Conservation (phyloP, 23 tunicate species). For the Botrylloides violaceus region DNA sequence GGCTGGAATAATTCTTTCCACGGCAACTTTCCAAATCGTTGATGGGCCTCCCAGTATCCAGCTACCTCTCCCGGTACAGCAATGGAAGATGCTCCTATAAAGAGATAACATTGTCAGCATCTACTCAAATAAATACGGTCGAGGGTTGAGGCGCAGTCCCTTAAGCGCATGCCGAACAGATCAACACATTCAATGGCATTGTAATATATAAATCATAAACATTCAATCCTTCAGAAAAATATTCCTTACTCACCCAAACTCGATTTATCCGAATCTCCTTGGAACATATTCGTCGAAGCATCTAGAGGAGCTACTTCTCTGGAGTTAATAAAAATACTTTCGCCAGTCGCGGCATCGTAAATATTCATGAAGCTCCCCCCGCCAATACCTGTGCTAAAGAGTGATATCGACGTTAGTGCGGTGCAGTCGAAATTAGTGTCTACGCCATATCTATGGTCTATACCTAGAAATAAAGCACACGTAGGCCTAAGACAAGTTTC, state of each 20-base stretch:
- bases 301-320: slow-evolving; percentile 79
- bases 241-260: slow-evolving; percentile 27
- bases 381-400: slow-evolving; percentile 83
- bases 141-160: too few species aligned
- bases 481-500: too few species aligned
- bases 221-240: too few species aligned
- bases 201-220: too few species aligned
- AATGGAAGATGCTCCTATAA: slow-evolving; percentile 59
- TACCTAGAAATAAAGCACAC: too few species aligned
- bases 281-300: slow-evolving; percentile 60
- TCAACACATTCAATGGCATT: too few species aligned
- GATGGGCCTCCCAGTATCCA: slow-evolving; percentile 87
- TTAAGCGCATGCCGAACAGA: too few species aligned
- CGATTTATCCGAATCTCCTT: slow-evolving; percentile 30
- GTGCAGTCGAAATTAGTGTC: too few species aligned
- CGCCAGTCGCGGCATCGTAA: slow-evolving; percentile 64
- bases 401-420: too few species aligned
- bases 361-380: slow-evolving; percentile 84
- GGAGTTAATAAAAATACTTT: slow-evolving; percentile 59
- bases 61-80: slow-evolving; percentile 86
- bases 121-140: too few species aligned
- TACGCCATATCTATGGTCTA: too few species aligned
- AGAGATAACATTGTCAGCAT: too few species aligned
- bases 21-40: slow-evolving; percentile 69
- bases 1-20: slow-evolving; percentile 83